Evolutionary conservation across 2,113 vertebrate species (phyloP).

Genomic region (Anhinga rufa): DNA sequence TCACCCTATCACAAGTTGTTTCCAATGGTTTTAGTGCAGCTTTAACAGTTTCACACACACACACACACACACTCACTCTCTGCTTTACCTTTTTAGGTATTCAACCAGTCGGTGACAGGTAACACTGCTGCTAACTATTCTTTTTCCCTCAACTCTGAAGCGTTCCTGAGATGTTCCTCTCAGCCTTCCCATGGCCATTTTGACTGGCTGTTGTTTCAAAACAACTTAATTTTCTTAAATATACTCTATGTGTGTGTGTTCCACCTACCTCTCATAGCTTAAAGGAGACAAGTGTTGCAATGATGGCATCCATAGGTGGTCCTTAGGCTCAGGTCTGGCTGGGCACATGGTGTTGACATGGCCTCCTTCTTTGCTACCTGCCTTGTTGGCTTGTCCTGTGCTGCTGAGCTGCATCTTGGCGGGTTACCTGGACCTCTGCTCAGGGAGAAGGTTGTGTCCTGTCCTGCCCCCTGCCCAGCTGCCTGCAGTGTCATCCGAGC

Average conservation of each 20-base stretch:
- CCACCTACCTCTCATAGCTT: no score
- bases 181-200: background rate
- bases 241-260: background rate
- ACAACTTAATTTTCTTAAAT: background rate
- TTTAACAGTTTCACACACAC: background rate
- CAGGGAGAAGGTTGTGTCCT: background rate
- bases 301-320: background rate
- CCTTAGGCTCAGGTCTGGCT: background rate
- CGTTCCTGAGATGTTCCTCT: background rate
- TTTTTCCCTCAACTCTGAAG: background rate
- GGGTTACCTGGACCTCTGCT: background rate
- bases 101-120: background rate
- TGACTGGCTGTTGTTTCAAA: background rate
- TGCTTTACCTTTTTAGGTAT: background rate
- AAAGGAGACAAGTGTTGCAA: background rate
- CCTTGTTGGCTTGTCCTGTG: background rate
- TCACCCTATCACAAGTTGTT: background rate
- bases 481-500: background rate
- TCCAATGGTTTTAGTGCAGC: fast-evolving
- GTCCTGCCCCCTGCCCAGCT: background rate
- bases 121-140: background rate
- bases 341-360: fast-evolving
- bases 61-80: fast-evolving
- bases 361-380: background rate
- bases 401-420: background rate